phyloP scores from a whole-genome alignment of 2,888 invertebrate species.

The Brachylomia viminalis region DNA sequence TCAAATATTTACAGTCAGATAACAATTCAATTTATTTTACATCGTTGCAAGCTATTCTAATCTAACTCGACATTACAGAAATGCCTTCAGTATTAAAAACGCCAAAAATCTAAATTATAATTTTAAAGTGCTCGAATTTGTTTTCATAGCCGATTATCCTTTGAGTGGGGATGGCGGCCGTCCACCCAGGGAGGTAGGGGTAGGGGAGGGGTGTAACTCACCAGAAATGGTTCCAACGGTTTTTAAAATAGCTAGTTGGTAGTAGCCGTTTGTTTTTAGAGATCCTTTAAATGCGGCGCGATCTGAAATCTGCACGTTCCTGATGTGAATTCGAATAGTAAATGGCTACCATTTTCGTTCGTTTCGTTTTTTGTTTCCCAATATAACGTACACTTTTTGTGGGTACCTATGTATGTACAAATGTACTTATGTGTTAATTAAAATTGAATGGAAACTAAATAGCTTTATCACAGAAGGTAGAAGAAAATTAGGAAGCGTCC shows the following conservation, averaged over 20 bases:
- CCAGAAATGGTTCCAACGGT: constrained; percentile 56
- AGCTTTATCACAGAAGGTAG: background rate
- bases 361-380: no score
- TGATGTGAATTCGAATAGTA: constrained; percentile 30
- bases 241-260: constrained; percentile 63
- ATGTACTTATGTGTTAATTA: background rate
- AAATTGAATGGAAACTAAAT: background rate
- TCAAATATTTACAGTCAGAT: background rate
- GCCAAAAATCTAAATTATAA: constrained; percentile 56
- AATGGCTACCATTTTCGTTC: constrained; percentile 13
- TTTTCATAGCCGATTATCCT: constrained; percentile 69
- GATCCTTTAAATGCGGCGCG: constrained; percentile 54
- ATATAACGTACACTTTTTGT: background rate
- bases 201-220: constrained; percentile 21
- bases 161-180: constrained; percentile 53
- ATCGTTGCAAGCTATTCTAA: constrained; percentile 7
- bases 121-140: constrained; percentile 63
- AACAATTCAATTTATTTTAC: constrained; percentile 8
- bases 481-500: constrained; percentile 1
- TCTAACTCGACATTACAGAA: background rate
- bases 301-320: constrained; percentile 49
- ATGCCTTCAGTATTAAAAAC: constrained; percentile 26
- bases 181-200: constrained; percentile 20
- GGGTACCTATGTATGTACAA: background rate
- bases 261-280: constrained; percentile 62